phyloP scores from a whole-genome alignment of 2,797 vertebrate species.

The Lithobates sylvaticus region DNA sequence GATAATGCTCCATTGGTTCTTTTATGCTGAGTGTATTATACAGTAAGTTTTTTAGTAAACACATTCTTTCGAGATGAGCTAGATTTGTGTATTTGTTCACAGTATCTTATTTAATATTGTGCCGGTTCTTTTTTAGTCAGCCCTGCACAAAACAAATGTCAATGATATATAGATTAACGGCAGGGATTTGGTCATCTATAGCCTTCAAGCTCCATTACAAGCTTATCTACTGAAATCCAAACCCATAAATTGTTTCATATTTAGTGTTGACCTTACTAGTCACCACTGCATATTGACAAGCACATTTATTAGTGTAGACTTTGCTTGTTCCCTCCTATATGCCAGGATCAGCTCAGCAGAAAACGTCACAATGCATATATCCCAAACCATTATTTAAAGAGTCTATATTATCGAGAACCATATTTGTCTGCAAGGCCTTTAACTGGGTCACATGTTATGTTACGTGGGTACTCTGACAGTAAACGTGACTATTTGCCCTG shows the following conservation, averaged over 20 bases:
- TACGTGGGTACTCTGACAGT: no score
- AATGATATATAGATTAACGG: not conserved
- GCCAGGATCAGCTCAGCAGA: not conserved
- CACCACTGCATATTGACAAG: not conserved
- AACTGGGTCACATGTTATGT: no score
- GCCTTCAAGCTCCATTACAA: not conserved
- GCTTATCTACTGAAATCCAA: not conserved
- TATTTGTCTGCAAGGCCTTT: no score
- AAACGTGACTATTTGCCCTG: no score
- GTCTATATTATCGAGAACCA: not conserved
- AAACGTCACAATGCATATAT: not conserved
- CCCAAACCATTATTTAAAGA: not conserved
- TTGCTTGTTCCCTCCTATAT: not conserved
- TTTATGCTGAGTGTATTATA: constrained; percentile 29
- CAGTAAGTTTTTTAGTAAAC: constrained; percentile 32
- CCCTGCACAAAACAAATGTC: not conserved
- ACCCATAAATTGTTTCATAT: not conserved
- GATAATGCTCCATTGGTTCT: constrained; percentile 47
- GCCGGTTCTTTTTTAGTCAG: not conserved
- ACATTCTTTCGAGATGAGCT: constrained; percentile 31
- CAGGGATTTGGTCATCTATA: not conserved
- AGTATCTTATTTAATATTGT: constrained; percentile 32
- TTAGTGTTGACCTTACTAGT: not conserved
- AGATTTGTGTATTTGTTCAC: constrained; percentile 1
- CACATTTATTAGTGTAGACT: not conserved